A percentile compares a stretch with the other conserved stretches of the same genome.
Evolutionary conservation across 1,140 invertebrate species (phyloP).

Genomic region (Micrasema minimum): DNA sequence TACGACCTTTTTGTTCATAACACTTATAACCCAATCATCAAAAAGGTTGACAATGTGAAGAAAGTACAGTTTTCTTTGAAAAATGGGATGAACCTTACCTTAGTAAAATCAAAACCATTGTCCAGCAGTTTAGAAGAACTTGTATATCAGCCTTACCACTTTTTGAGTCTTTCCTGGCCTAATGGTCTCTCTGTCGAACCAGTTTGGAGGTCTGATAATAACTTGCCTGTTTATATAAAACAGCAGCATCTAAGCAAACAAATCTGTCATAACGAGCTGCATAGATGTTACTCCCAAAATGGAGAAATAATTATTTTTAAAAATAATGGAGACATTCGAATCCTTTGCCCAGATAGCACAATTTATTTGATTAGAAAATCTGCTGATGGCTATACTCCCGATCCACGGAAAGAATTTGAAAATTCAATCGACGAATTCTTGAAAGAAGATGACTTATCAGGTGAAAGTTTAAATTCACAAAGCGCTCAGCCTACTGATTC

Average conservation of each 20-base stretch:
- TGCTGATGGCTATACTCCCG: slow-evolving; percentile 57
- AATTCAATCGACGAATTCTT: slow-evolving; percentile 6
- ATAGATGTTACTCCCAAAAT: slow-evolving; percentile 59
- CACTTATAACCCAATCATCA: slow-evolving; percentile 53
- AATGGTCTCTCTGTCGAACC: slow-evolving; percentile 66
- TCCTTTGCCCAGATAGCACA: slow-evolving; percentile 57
- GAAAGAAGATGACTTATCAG: slow-evolving; percentile 62
- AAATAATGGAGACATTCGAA: slow-evolving; percentile 56
- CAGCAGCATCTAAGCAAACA: slow-evolving; percentile 56
- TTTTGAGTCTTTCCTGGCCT: slow-evolving; percentile 64
- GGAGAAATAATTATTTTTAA: slow-evolving; percentile 63
- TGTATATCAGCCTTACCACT: slow-evolving; percentile 55
- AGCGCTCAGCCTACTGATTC: neutral
- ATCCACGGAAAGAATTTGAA: slow-evolving; percentile 55
- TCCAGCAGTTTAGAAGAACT: neutral
- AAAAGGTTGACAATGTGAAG: slow-evolving; percentile 52
- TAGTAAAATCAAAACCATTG: slow-evolving; percentile 25
- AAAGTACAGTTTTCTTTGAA: slow-evolving; percentile 53
- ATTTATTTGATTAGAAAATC: slow-evolving; percentile 57
- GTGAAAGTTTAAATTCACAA: slow-evolving; percentile 57
- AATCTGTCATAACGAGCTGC: slow-evolving; percentile 55
- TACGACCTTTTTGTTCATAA: slow-evolving; percentile 54
- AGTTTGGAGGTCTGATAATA: slow-evolving; percentile 58
- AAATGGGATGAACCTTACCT: slow-evolving; percentile 58
- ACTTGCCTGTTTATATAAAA: slow-evolving; percentile 63